Conservation (phyloP, 2,113 vertebrate species). For the Merops nubicus region DNA sequence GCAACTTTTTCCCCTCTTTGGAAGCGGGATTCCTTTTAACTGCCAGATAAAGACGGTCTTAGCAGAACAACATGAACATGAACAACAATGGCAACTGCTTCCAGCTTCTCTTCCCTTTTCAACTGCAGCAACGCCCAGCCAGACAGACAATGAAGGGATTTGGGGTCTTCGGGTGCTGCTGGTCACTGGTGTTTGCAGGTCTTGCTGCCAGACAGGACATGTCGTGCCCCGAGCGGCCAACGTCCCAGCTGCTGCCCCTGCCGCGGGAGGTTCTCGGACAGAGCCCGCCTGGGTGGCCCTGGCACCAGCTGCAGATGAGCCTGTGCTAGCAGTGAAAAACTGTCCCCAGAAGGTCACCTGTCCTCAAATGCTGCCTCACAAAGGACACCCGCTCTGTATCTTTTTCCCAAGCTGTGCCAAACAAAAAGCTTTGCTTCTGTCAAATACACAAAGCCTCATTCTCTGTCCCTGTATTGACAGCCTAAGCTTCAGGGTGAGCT, state of each 20-base stretch:
- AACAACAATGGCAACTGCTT: neutral
- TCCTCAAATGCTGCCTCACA: neutral
- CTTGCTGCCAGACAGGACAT: rapidly evolving
- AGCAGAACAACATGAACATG: rapidly evolving
- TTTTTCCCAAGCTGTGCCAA: neutral
- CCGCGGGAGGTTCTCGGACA: neutral
- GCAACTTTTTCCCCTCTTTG: neutral
- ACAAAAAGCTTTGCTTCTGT: neutral
- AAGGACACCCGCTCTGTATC: neutral
- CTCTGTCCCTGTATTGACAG: neutral
- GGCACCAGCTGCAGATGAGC: neutral
- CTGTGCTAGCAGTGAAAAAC: neutral
- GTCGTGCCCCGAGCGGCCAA: neutral
- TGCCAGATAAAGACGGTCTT: neutral
- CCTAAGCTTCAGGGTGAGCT: neutral
- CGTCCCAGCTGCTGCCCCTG: neutral
- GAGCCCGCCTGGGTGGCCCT: neutral
- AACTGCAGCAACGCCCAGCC: neutral
- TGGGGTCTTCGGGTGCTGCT: neutral
- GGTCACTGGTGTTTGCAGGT: neutral
- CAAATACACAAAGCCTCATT: neutral
- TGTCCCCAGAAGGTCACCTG: neutral
- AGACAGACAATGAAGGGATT: neutral
- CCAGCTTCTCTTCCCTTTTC: neutral
- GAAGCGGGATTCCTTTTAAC: neutral